These are phyloP conservation scores for Caenorhabditis plicata DNA, from an alignment of 2,888 invertebrate genomes.

Conservation along the genomic window DNA sequence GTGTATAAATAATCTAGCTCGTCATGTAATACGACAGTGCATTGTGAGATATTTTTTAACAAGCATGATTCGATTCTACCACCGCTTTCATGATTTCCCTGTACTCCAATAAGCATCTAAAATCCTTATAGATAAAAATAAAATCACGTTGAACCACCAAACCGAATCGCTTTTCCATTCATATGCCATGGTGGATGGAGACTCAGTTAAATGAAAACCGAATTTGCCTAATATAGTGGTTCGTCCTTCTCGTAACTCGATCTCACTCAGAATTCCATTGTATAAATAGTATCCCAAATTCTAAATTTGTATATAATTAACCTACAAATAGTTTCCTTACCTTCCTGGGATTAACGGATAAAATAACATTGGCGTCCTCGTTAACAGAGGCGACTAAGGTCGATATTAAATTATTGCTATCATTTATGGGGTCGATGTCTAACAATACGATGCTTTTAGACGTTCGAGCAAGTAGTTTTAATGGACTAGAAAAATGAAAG, in stretches of 20 bases:
- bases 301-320: too few relatives aligned
- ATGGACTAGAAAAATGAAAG: too few relatives aligned
- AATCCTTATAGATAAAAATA: not conserved
- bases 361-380: not conserved
- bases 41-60: conserved; percentile 1
- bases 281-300: not conserved
- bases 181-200: not conserved
- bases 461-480: not conserved
- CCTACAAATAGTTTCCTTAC: too few relatives aligned
- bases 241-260: too few relatives aligned
- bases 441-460: not conserved
- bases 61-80: conserved; percentile 3
- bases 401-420: not conserved
- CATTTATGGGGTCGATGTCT: not conserved
- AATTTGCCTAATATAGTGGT: not conserved
- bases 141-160: not conserved
- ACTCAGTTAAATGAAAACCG: not conserved
- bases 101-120: not conserved
- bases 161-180: conserved; percentile 5
- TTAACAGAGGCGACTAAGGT: not conserved
- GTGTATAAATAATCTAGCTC: not conserved
- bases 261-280: not conserved
- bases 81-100: not conserved
- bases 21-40: conserved; percentile 1
- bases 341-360: not conserved